These are phyloP conservation scores for Leptopilina drosophilae DNA, from an alignment of 2,888 invertebrate species.

Conservation along the genomic window DNA sequence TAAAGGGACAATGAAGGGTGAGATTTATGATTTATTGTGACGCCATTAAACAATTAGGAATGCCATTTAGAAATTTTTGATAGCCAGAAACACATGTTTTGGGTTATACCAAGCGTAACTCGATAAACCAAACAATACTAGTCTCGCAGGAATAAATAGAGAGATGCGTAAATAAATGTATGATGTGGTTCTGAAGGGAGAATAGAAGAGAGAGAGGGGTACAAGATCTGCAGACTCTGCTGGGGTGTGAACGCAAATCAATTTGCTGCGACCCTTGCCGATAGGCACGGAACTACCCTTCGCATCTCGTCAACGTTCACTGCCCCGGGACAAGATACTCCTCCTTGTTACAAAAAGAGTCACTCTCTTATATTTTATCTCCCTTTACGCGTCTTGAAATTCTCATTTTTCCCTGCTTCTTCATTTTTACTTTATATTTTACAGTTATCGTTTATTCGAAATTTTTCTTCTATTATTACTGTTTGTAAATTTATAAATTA, in stretches of 20 bases:
- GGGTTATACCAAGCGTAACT: constrained; percentile 69
- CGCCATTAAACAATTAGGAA: constrained; percentile 31
- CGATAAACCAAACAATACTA: constrained; percentile 72
- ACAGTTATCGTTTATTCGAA: neutral
- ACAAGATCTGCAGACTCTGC: constrained; percentile 58
- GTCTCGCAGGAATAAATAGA: constrained; percentile 60
- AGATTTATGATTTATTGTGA: constrained; percentile 38
- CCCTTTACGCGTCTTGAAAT: constrained; percentile 29
- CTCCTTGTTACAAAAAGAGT: constrained; percentile 56
- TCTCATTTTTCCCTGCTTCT: constrained; percentile 39
- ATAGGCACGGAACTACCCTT: constrained; percentile 59
- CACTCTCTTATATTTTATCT: constrained; percentile 48
- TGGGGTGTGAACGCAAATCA: constrained; percentile 77
- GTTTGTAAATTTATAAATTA: too few relatives aligned
- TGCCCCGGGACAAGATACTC: constrained; percentile 74
- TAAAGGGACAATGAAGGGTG: neutral
- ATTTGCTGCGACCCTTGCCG: constrained; percentile 74
- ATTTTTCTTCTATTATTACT: too few relatives aligned
- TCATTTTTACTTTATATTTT: constrained; percentile 64
- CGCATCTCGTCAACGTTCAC: constrained; percentile 58
- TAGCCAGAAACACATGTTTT: constrained; percentile 72
- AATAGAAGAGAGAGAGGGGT: constrained; percentile 48
- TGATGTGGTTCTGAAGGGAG: constrained; percentile 71
- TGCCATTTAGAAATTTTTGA: constrained; percentile 46
- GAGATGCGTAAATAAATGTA: constrained; percentile 71